phyloP scores from a whole-genome alignment of 2,113 vertebrate species.

The Suncus etruscus region DNA sequence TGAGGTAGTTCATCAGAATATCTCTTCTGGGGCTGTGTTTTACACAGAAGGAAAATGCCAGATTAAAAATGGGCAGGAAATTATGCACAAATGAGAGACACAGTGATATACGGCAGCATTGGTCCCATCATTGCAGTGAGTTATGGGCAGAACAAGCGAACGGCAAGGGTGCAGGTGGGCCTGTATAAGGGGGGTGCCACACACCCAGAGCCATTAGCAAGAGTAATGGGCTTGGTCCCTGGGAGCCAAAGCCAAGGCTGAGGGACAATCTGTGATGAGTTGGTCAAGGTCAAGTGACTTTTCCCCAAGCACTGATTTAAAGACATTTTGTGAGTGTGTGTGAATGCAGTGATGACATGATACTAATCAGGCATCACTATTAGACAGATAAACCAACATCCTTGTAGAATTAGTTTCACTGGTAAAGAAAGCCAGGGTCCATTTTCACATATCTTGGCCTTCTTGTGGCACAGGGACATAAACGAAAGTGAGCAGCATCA shows the following conservation, averaged over 20 bases:
- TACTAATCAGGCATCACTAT: neutral
- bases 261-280: neutral
- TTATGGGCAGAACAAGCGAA: neutral
- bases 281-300: neutral
- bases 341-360: neutral
- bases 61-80: constrained; percentile 26
- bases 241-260: neutral
- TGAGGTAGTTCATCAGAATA: constrained; percentile 17
- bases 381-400: neutral
- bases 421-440: neutral
- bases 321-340: neutral
- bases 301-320: neutral
- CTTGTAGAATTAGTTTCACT: neutral
- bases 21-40: constrained; percentile 16
- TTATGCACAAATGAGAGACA: constrained; percentile 8
- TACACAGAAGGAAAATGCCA: neutral
- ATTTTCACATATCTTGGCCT: neutral
- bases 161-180: neutral
- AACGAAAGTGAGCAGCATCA: constrained; percentile 18
- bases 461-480: neutral
- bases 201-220: no score
- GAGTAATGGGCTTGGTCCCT: neutral
- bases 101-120: neutral
- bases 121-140: neutral
- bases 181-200: neutral